phyloP scores from a whole-genome alignment of 2,797 vertebrate genomes.

The Gouania willdenowi region DNA sequence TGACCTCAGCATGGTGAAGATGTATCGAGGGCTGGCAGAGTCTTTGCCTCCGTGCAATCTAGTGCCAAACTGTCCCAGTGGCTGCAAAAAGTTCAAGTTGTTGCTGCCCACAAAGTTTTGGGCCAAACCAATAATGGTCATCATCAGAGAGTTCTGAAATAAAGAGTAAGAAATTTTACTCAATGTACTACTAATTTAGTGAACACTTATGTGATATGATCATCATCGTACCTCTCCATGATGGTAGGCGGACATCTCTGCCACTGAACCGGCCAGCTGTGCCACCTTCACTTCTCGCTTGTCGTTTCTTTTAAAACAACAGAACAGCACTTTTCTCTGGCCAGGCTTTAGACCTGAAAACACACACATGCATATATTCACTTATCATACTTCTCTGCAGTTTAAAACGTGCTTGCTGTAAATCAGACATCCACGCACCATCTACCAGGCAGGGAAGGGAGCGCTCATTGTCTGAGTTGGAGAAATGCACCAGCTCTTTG shows the following conservation, averaged over 20 bases:
- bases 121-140: slow-evolving; percentile 94
- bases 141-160: slow-evolving; percentile 88
- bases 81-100: slow-evolving; percentile 93
- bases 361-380: background rate
- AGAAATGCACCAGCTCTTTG: slow-evolving; percentile 95
- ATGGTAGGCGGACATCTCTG: slow-evolving; percentile 98
- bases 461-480: slow-evolving; percentile 96
- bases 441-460: slow-evolving; percentile 95
- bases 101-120: slow-evolving; percentile 99
- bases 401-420: background rate
- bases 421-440: slow-evolving; percentile 72
- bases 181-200: background rate
- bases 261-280: slow-evolving; percentile 96
- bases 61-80: slow-evolving; percentile 96
- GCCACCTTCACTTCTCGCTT: slow-evolving; percentile 97
- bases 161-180: background rate
- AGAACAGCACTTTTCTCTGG: slow-evolving; percentile 95
- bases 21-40: slow-evolving; percentile 97
- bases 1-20: slow-evolving; percentile 99
- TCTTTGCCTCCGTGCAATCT: slow-evolving; percentile 94
- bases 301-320: slow-evolving; percentile 94
- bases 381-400: background rate
- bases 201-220: background rate
- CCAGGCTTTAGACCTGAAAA: slow-evolving; percentile 92
- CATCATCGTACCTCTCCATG: slow-evolving; percentile 87